Evolutionary conservation across 64 coral and sea anemone genomes (phyloP).

Genomic region (Pachyseris speciosa): DNA sequence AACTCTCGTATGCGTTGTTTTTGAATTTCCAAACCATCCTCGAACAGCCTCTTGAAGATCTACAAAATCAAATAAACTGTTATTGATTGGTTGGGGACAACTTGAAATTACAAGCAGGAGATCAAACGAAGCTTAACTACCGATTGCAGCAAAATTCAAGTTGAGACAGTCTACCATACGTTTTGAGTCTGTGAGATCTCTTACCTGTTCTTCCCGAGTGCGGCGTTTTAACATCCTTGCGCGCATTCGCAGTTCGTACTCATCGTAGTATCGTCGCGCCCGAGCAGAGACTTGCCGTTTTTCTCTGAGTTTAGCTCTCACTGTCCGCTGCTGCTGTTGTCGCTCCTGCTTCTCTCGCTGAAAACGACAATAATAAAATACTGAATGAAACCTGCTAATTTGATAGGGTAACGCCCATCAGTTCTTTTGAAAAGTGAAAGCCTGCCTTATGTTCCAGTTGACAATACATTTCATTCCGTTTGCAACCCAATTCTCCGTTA

Average conservation of each 20-base stretch:
- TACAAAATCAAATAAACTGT: background rate
- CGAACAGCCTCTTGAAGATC: conserved; percentile 97
- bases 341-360: conserved; percentile 88
- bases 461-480: no score
- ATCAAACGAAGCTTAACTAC: no score
- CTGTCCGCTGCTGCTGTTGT: conserved; percentile 74
- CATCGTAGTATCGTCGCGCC: conserved; percentile 97
- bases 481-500: no score
- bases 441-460: no score
- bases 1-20: conserved; percentile 92
- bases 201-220: conserved; percentile 94
- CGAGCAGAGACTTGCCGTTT: conserved; percentile 92
- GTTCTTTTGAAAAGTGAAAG: no score
- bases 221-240: conserved; percentile 94
- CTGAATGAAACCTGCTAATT: background rate
- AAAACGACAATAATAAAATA: background rate
- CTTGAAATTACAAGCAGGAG: no score
- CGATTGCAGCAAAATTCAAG: no score
- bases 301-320: conserved; percentile 84
- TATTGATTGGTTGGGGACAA: no score
- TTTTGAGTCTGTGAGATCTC: background rate
- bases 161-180: no score
- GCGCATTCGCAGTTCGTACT: conserved; percentile 97
- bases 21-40: conserved; percentile 97
- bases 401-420: no score